phyloP scores from a whole-genome alignment of 2,888 invertebrate genomes.

The Tridacna gigas region DNA sequence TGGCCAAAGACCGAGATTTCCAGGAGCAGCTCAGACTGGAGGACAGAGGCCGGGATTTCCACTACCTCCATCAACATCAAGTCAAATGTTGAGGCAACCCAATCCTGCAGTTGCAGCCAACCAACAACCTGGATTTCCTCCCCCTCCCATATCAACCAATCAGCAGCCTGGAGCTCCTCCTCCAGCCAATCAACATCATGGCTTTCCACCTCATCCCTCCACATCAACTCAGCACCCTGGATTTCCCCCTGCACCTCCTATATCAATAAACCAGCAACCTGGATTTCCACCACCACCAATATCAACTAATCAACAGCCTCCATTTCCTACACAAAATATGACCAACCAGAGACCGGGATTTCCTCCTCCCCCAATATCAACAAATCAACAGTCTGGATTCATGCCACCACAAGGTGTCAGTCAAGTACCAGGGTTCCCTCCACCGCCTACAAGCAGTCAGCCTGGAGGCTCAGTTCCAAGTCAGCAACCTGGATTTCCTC shows the following conservation, averaged over 20 bases:
- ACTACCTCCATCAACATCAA: constrained; percentile 29
- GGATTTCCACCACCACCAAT: constrained; percentile 46
- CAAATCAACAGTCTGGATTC: constrained; percentile 39
- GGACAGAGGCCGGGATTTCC: constrained; percentile 45
- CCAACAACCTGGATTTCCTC: constrained; percentile 51
- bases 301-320: constrained; percentile 35
- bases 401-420: constrained; percentile 5
- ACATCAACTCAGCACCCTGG: constrained; percentile 45
- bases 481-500: constrained; percentile 49
- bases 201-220: constrained; percentile 43
- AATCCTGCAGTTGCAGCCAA: constrained; percentile 33
- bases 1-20: constrained; percentile 47
- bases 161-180: constrained; percentile 47
- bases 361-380: constrained; percentile 33
- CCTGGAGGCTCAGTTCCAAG: neutral
- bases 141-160: constrained; percentile 11
- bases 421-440: constrained; percentile 46
- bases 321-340: constrained; percentile 30
- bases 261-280: constrained; percentile 45
- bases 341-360: constrained; percentile 53
- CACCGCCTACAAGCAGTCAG: constrained; percentile 32
- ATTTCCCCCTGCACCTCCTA: constrained; percentile 46
- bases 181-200: constrained; percentile 39
- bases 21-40: constrained; percentile 19
- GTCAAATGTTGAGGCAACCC: constrained; percentile 11